A percentile compares a stretch with the other conserved stretches of the same genome.
phyloP scores from a whole-genome alignment of 2,888 invertebrate species.

The Melanchra persicariae region DNA sequence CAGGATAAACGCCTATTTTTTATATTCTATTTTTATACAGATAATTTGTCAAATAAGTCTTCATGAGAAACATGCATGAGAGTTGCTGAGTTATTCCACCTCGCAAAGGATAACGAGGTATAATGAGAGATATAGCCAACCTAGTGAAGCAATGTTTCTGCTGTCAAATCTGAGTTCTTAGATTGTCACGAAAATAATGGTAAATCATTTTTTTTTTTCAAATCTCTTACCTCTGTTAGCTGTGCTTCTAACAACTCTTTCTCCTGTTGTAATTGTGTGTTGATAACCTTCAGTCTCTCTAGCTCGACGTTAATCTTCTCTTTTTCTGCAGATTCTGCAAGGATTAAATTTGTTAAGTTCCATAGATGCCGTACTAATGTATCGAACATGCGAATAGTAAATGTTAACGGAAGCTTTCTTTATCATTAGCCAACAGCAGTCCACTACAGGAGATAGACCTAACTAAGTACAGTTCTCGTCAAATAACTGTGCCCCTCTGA shows the following conservation, averaged over 20 bases:
- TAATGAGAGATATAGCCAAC: too few relatives aligned
- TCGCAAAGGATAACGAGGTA: too few relatives aligned
- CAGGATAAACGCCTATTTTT: too few relatives aligned
- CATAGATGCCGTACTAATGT: background rate
- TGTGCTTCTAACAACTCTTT: conserved; percentile 83
- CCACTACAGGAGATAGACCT: background rate
- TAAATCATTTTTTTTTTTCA: background rate
- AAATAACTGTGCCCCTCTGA: too few relatives aligned
- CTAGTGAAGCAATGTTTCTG: too few relatives aligned
- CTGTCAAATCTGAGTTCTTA: too few relatives aligned
- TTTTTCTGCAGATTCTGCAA: conserved; percentile 90
- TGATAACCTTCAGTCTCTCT: conserved; percentile 85
- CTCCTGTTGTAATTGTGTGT: conserved; percentile 85
- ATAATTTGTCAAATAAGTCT: too few relatives aligned
- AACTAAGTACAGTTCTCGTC: too few relatives aligned
- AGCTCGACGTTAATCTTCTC: conserved; percentile 92
- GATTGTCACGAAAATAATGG: too few relatives aligned
- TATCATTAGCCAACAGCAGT: background rate
- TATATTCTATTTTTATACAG: too few relatives aligned
- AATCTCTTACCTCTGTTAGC: conserved; percentile 77
- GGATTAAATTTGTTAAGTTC: background rate
- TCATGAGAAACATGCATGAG: too few relatives aligned
- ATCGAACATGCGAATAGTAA: background rate
- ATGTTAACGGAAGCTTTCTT: background rate
- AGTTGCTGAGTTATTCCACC: too few relatives aligned